A percentile compares a stretch with the other conserved stretches of the same genome.
Conservation (phyloP, 1,140 invertebrate species). For the Drosophila rufa region DNA sequence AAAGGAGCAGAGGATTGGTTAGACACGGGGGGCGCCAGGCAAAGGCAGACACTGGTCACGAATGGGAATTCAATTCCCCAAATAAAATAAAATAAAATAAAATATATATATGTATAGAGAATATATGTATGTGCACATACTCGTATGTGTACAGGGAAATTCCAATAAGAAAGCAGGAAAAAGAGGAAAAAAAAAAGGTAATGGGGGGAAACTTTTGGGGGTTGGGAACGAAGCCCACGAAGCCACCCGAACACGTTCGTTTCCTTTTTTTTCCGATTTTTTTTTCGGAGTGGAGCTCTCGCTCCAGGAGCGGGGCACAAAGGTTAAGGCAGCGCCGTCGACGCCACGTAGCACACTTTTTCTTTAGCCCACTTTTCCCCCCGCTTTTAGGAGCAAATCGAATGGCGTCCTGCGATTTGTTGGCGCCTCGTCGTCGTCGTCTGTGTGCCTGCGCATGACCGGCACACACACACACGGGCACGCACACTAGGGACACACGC, state of each 20-base stretch:
- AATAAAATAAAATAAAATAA: constrained; percentile 1
- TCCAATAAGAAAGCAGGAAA: constrained; percentile 66
- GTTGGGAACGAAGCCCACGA: constrained; percentile 44
- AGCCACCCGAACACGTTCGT: constrained; percentile 10
- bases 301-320: constrained; percentile 20
- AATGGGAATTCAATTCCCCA: constrained; percentile 22
- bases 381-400: constrained; percentile 70
- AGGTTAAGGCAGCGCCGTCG: constrained; percentile 55
- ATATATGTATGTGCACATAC: constrained; percentile 3
- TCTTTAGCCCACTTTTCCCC: constrained; percentile 7
- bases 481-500: constrained; percentile 58
- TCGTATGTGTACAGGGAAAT: constrained; percentile 42
- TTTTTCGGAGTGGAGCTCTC: constrained; percentile 43
- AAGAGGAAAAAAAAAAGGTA: constrained; percentile 12
- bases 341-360: constrained; percentile 57
- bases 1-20: constrained; percentile 11
- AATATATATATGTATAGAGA: not conserved
- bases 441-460: constrained; percentile 74
- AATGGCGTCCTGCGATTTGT: constrained; percentile 71
- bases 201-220: constrained; percentile 4
- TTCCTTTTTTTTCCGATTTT: constrained; percentile 7
- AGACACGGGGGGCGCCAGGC: not conserved
- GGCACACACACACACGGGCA: constrained; percentile 36
- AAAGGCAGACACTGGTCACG: constrained; percentile 27
- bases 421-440: constrained; percentile 48